A percentile compares a stretch with the other conserved stretches of the same genome.
These are phyloP conservation scores for Ormyrus pomaceus DNA, from an alignment of 2,888 invertebrate genomes.

Conservation along the genomic window DNA sequence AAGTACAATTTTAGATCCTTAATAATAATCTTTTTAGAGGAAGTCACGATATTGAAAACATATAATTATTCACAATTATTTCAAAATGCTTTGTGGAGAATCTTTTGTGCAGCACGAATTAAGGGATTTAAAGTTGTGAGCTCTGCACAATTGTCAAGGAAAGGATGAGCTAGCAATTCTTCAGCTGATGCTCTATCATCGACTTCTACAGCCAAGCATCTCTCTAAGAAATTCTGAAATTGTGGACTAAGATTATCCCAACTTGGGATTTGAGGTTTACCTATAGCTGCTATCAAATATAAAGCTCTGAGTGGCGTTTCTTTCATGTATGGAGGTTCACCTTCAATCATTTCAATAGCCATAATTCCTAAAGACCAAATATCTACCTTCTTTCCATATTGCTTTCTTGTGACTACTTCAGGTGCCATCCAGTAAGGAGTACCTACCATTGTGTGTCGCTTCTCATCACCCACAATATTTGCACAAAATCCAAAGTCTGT, in stretches of 20 bases:
- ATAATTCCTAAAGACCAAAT: conserved; percentile 98
- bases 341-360: conserved; percentile 98
- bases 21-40: conserved; percentile 41
- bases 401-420: conserved; percentile 93
- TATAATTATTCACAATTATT: conserved; percentile 19
- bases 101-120: conserved; percentile 93
- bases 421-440: conserved; percentile 99
- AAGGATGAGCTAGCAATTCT: conserved; percentile 87
- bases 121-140: conserved; percentile 89
- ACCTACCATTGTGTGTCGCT: conserved; percentile 98
- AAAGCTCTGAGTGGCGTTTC: conserved; percentile 95
- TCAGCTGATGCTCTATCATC: conserved; percentile 86
- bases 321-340: conserved; percentile 97
- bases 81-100: conserved; percentile 79
- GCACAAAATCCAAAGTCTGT: conserved; percentile 99
- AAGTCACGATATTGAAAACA: conserved; percentile 15
- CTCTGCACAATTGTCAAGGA: conserved; percentile 88
- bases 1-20: conserved; percentile 43
- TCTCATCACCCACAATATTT: conserved; percentile 95
- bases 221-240: conserved; percentile 89
- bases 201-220: conserved; percentile 91
- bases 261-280: conserved; percentile 92
- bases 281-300: conserved; percentile 96
- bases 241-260: conserved; percentile 87
- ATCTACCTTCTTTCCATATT: conserved; percentile 95